phyloP scores from a whole-genome alignment of 2,888 invertebrate genomes.

The Ariolimax columbianus region DNA sequence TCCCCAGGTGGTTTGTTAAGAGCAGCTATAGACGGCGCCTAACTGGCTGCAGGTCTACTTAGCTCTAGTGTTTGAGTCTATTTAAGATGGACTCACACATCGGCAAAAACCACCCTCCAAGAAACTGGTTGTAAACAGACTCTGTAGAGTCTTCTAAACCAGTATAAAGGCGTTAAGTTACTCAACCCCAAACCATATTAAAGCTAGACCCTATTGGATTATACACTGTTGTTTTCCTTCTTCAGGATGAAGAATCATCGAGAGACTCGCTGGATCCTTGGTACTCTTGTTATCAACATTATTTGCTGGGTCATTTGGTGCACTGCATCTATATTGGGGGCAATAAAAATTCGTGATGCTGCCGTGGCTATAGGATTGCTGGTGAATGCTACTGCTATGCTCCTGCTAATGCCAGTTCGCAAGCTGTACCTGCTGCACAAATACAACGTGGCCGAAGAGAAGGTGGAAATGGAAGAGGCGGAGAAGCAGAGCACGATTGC shows the following conservation, averaged over 20 bases:
- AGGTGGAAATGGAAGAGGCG: slow-evolving; percentile 64
- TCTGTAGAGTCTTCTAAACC: too few species aligned
- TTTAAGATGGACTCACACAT: too few species aligned
- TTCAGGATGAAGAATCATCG: slow-evolving; percentile 74
- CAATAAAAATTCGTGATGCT: slow-evolving; percentile 74
- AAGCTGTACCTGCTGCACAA: slow-evolving; percentile 76
- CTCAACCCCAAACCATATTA: too few species aligned
- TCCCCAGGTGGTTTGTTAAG: too few species aligned
- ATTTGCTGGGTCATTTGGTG: slow-evolving; percentile 79
- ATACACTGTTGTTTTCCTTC: not conserved
- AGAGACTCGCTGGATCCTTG: slow-evolving; percentile 79
- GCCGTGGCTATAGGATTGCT: slow-evolving; percentile 78
- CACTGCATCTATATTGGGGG: slow-evolving; percentile 73
- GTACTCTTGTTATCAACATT: slow-evolving; percentile 75
- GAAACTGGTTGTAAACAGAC: too few species aligned
- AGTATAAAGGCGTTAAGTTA: too few species aligned
- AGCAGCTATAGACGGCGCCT: too few species aligned
- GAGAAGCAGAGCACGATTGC: slow-evolving; percentile 33
- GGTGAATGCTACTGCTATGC: slow-evolving; percentile 77
- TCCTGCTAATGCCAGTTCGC: slow-evolving; percentile 77
- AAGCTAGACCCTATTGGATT: too few species aligned
- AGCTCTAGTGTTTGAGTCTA: too few species aligned
- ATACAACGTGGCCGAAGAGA: slow-evolving; percentile 67
- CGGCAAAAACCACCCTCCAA: too few species aligned
- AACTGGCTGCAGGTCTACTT: too few species aligned